Percentiles rank a stretch among this genome's conserved stretches.
Conservation (phyloP, 2,888 invertebrate species). For the Pandemis corylana region DNA sequence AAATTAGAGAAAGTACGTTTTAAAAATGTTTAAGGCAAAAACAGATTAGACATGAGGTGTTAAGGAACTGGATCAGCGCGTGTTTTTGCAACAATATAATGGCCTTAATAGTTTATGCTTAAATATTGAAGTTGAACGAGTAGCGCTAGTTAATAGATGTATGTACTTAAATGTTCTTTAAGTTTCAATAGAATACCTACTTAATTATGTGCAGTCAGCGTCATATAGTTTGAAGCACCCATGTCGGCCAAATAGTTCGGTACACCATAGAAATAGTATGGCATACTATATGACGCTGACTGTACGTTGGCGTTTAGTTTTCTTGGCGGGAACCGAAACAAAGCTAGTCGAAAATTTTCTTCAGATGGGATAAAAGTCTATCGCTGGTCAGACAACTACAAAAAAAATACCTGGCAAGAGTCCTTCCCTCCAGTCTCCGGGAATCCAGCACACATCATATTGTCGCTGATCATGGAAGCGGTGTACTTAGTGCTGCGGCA, state of each 20-base stretch:
- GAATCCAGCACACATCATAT: constrained; percentile 93
- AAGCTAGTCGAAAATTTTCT: too few species aligned
- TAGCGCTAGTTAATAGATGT: not conserved
- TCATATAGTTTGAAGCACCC: too few species aligned
- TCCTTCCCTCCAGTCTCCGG: constrained; percentile 4
- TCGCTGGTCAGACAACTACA: too few species aligned
- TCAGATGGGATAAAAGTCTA: too few species aligned
- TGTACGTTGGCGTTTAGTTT: too few species aligned
- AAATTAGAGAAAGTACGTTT: constrained; percentile 49
- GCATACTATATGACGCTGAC: too few species aligned
- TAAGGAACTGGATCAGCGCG: constrained; percentile 14
- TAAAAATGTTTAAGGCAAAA: constrained; percentile 7
- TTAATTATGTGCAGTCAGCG: too few species aligned
- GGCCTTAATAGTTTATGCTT: not conserved
- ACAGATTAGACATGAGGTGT: not conserved
- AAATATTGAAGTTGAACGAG: not conserved
- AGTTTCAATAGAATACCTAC: too few species aligned
- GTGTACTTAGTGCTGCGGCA: constrained; percentile 92
- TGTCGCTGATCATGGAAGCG: constrained; percentile 93
- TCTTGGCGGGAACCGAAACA: too few species aligned
- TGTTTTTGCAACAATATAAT: not conserved
- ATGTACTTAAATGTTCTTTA: too few species aligned
- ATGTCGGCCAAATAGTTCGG: too few species aligned
- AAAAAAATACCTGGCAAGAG: constrained; percentile 1
- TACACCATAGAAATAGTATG: too few species aligned